Evolutionary conservation across 2,888 invertebrate species (phyloP).

Genomic region (Biston stratarius): DNA sequence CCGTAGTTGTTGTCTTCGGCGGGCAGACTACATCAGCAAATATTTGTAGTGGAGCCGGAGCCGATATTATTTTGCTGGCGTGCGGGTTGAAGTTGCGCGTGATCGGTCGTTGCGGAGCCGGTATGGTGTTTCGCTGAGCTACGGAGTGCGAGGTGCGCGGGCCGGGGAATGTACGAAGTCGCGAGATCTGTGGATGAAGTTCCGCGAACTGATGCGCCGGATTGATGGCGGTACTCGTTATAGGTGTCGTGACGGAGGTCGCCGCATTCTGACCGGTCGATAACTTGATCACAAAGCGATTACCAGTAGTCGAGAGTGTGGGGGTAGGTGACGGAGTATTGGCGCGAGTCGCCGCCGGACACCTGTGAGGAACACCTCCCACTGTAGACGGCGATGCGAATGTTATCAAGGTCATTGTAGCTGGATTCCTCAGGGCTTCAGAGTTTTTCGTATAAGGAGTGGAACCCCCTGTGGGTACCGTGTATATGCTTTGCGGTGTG

Average conservation of each 20-base stretch:
- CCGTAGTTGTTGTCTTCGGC: constrained; percentile 1
- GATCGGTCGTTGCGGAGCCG: neutral
- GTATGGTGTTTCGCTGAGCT: constrained; percentile 21
- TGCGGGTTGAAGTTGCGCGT: constrained; percentile 19
- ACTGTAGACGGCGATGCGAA: constrained; percentile 6
- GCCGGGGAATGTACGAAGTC: constrained; percentile 35
- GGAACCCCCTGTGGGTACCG: neutral
- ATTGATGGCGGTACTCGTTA: constrained; percentile 13
- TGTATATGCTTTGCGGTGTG: constrained; percentile 8
- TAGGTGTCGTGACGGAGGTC: constrained; percentile 14
- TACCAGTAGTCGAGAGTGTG: constrained; percentile 12
- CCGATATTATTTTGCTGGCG: constrained; percentile 15
- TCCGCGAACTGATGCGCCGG: constrained; percentile 18
- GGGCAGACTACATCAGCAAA: constrained; percentile 25
- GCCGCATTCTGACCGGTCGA: neutral
- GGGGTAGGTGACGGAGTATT: constrained; percentile 4
- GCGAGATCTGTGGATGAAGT: neutral
- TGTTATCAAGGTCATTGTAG: constrained; percentile 18
- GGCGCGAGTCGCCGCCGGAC: neutral
- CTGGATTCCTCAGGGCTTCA: constrained; percentile 3
- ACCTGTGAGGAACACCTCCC: neutral
- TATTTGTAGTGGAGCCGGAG: constrained; percentile 26
- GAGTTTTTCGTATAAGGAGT: neutral
- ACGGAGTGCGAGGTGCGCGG: constrained; percentile 28
- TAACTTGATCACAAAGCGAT: constrained; percentile 25